Evolutionary conservation across 1,140 invertebrate species (phyloP).

Genomic region (Lanistes nyassanus): DNA sequence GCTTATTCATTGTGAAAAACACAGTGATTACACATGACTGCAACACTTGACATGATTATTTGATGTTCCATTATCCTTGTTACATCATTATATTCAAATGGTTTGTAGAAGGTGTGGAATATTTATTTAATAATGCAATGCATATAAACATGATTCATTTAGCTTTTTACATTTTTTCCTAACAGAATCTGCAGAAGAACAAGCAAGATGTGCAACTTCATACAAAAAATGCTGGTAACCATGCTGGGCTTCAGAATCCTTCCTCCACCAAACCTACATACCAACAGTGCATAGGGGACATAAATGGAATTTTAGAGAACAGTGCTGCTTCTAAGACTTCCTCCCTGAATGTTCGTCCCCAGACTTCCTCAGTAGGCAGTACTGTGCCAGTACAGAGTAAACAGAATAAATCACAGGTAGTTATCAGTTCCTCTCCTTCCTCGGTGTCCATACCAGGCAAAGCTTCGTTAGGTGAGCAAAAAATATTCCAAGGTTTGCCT

Average conservation of each 20-base stretch:
- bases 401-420: constrained; percentile 18
- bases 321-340: background rate
- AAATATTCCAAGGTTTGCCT: constrained; percentile 19
- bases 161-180: background rate
- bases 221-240: constrained; percentile 26
- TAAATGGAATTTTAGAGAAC: constrained; percentile 14
- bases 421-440: background rate
- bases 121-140: no score
- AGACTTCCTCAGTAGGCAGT: constrained; percentile 2
- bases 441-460: background rate
- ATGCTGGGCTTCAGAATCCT: background rate
- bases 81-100: no score
- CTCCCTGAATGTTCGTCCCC: constrained; percentile 15
- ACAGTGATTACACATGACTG: no score
- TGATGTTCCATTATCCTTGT: no score
- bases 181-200: constrained; percentile 34
- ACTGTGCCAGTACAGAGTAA: background rate
- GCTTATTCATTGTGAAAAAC: no score
- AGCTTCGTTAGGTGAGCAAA: background rate
- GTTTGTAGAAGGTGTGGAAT: no score
- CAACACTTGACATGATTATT: no score
- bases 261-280: constrained; percentile 21
- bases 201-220: constrained; percentile 21
- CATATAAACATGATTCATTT: no score
- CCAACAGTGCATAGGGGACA: constrained; percentile 25